Conservation (phyloP, 1,140 invertebrate species). For the Saxidomus purpurata region DNA sequence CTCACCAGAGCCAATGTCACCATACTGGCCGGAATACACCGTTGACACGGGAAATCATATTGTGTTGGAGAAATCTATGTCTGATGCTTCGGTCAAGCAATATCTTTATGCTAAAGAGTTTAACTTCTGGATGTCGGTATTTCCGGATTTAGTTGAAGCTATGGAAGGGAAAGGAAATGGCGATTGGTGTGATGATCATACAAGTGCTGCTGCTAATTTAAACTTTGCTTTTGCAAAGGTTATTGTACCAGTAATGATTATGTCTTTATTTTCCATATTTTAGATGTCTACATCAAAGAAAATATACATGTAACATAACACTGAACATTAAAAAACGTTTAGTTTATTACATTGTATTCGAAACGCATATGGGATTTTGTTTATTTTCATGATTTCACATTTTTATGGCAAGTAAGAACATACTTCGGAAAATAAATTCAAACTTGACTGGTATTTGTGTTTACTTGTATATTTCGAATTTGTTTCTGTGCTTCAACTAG, state of each 20-base stretch:
- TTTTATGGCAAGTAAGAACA: no score
- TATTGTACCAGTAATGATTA: not conserved
- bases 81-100: not conserved
- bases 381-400: no score
- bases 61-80: not conserved
- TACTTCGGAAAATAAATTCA: no score
- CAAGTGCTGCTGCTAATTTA: not conserved
- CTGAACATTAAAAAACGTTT: no score
- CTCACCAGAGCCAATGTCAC: not conserved
- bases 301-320: no score
- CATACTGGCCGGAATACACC: not conserved
- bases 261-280: not conserved
- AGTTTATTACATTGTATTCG: no score
- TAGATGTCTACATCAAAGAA: no score
- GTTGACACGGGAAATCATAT: not conserved
- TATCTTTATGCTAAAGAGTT: not conserved
- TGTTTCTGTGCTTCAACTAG: no score
- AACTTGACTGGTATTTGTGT: no score
- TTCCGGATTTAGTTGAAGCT: conserved; percentile 2
- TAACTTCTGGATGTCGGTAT: not conserved
- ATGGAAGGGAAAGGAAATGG: not conserved
- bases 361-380: no score
- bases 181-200: not conserved
- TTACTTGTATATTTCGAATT: no score
- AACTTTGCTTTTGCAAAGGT: not conserved